Evolutionary conservation across 2,888 invertebrate genomes (phyloP).

Genomic region (Pterostichus niger): DNA sequence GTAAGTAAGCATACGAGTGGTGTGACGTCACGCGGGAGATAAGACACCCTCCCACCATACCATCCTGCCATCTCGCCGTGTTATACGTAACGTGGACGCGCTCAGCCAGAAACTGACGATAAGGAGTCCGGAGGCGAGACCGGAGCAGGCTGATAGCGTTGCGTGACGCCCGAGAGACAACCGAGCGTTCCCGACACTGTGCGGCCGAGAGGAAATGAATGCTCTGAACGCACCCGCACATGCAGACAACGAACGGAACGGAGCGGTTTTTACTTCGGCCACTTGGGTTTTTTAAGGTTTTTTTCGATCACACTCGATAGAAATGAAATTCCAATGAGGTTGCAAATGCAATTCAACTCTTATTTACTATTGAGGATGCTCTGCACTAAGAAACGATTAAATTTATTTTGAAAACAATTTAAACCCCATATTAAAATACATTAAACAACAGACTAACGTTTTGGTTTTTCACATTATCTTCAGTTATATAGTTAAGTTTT

Average conservation of each 20-base stretch:
- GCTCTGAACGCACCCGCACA: conserved; percentile 67
- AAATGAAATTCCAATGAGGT: too few species aligned
- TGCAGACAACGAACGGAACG: conserved; percentile 67
- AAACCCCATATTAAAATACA: too few species aligned
- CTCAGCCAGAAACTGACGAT: conserved; percentile 78
- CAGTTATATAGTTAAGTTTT: too few species aligned
- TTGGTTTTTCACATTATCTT: too few species aligned
- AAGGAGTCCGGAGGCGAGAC: conserved; percentile 73
- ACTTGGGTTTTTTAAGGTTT: conserved; percentile 69
- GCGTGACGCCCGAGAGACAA: conserved; percentile 26
- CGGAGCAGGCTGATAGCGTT: conserved; percentile 38
- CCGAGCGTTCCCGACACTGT: background rate
- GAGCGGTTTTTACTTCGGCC: conserved; percentile 67
- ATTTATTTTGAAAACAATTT: too few species aligned
- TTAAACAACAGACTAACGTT: too few species aligned
- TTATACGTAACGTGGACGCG: conserved; percentile 72
- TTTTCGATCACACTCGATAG: conserved; percentile 31
- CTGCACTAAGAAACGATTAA: too few species aligned
- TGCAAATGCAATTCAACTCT: too few species aligned
- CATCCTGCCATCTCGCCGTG: conserved; percentile 61
- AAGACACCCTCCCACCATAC: conserved; percentile 44
- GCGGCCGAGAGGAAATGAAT: conserved; percentile 2
- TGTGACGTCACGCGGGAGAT: conserved; percentile 57
- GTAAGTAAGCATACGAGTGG: conserved; percentile 67
- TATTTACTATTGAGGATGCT: too few species aligned